These are phyloP conservation scores for Chondrilla cf. caribensis DNA, from an alignment of 37 sponge, comb jelly and placozoan species.

Conservation along the genomic window DNA sequence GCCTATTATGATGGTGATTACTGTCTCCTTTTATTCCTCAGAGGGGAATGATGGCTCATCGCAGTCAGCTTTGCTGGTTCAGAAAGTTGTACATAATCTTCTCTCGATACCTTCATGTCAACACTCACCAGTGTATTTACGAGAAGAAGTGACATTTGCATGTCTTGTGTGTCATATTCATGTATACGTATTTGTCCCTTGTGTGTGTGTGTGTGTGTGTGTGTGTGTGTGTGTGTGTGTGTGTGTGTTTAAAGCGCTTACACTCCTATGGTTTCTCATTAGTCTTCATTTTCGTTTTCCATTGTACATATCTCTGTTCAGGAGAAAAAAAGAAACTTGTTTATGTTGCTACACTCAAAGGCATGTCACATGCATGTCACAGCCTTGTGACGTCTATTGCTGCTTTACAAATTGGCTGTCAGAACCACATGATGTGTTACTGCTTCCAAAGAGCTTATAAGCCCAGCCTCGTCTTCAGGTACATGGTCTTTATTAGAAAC, in stretches of 20 bases:
- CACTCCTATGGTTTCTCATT: background rate
- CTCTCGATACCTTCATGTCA: conserved; percentile 82
- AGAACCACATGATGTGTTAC: too few relatives aligned
- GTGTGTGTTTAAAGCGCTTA: background rate
- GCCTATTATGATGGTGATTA: too few relatives aligned
- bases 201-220: conserved; percentile 30
- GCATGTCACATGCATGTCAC: too few relatives aligned
- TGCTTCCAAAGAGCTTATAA: too few relatives aligned
- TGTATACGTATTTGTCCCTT: background rate
- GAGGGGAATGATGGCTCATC: conserved; percentile 68
- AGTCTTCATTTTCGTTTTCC: conserved; percentile 8
- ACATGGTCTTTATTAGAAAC: too few relatives aligned
- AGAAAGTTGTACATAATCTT: conserved; percentile 72
- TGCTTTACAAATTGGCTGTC: too few relatives aligned
- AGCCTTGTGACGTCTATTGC: too few relatives aligned
- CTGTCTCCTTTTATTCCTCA: conserved; percentile 9
- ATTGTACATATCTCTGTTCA: background rate
- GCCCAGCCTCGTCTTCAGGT: too few relatives aligned
- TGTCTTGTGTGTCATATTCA: background rate
- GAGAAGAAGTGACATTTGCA: background rate
- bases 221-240: conserved; percentile 26
- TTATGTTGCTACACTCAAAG: too few relatives aligned
- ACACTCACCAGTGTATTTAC: conserved; percentile 40
- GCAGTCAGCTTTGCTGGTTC: conserved; percentile 82
- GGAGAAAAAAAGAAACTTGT: too few relatives aligned